Conservation (phyloP, 2,113 vertebrate species). For the Brachypteracias leptosomus region DNA sequence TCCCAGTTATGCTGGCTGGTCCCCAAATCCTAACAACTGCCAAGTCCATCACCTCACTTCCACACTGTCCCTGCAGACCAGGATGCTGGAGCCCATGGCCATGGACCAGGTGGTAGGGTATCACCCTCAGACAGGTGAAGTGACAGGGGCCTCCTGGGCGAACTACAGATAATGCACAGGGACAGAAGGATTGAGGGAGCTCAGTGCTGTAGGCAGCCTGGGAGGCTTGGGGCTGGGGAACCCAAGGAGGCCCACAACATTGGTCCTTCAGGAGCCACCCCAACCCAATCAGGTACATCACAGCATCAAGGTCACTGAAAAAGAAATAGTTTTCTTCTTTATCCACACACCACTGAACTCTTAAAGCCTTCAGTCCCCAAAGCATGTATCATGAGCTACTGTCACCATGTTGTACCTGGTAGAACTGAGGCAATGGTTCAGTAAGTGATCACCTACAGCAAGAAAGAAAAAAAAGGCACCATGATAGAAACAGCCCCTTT, state of each 20-base stretch:
- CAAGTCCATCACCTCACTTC: not conserved
- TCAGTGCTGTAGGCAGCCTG: not conserved
- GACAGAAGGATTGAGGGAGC: not conserved
- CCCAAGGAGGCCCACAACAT: not conserved
- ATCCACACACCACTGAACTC: not conserved
- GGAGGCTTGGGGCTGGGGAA: not conserved
- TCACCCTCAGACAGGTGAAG: not conserved
- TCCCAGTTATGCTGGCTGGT: not conserved
- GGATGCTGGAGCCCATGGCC: not conserved
- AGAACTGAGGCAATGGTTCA: not conserved
- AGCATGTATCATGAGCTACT: not conserved
- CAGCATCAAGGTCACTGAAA: fast-evolving
- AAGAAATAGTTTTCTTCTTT: not conserved
- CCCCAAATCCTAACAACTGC: not conserved
- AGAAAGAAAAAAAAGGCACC: not conserved
- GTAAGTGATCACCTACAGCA: not conserved
- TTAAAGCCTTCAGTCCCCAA: not conserved
- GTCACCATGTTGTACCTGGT: not conserved
- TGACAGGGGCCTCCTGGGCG: fast-evolving
- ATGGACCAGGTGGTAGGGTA: fast-evolving
- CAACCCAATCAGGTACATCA: fast-evolving
- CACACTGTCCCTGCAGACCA: not conserved
- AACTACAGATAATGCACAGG: not conserved
- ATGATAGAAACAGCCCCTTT: not conserved
- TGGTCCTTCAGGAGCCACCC: not conserved